Evolutionary conservation across 2,797 vertebrate genomes (phyloP).

Genomic region (Poecilia velifera): DNA sequence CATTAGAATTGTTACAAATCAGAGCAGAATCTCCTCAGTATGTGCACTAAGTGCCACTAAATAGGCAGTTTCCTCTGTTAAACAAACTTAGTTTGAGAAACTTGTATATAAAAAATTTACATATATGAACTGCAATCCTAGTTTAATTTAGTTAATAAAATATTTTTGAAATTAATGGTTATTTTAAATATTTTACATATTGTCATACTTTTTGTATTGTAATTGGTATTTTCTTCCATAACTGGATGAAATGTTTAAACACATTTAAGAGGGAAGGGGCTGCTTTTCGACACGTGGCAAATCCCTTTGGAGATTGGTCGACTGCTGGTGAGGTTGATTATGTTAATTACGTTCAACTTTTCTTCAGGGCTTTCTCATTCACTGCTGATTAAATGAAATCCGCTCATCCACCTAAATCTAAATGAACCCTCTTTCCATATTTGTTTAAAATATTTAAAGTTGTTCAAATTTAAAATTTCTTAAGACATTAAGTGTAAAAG

Average conservation of each 20-base stretch:
- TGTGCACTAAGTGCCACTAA: not conserved
- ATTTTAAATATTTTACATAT: not conserved
- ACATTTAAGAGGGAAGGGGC: not conserved
- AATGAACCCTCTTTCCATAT: not conserved
- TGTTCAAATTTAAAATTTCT: not conserved
- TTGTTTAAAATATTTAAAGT: not conserved
- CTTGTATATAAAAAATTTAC: not conserved
- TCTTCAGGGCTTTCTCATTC: slow-evolving; percentile 26
- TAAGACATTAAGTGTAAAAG: not conserved
- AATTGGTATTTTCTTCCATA: not conserved
- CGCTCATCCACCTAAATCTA: slow-evolving; percentile 47
- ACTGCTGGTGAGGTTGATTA: slow-evolving; percentile 9
- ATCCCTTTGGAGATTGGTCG: slow-evolving; percentile 29
- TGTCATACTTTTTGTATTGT: not conserved
- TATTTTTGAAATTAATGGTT: not conserved
- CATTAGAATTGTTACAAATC: not conserved
- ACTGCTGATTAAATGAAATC: slow-evolving; percentile 29
- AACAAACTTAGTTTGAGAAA: not conserved
- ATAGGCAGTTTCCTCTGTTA: not conserved
- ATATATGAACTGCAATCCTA: not conserved
- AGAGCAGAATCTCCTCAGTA: not conserved
- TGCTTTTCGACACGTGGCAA: slow-evolving; percentile 49
- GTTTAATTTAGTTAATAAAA: not conserved
- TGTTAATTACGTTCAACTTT: not conserved
- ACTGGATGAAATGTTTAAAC: not conserved